phyloP scores from a whole-genome alignment of 2,113 vertebrate genomes.

The Podarcis cretensis region DNA sequence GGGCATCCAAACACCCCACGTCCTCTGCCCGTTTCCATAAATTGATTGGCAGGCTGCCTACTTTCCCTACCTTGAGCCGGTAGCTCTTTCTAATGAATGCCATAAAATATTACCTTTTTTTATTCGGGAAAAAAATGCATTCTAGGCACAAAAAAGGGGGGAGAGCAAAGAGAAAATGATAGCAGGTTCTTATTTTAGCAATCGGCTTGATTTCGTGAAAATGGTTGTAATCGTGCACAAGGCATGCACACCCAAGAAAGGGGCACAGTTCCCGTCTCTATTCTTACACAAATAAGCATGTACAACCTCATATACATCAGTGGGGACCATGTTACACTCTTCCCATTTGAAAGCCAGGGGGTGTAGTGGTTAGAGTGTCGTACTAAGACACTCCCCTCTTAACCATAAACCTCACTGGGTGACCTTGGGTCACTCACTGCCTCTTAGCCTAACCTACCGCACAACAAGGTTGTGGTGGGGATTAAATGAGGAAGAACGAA shows the following conservation, averaged over 20 bases:
- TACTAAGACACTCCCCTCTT: no score
- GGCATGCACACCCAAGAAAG: background rate
- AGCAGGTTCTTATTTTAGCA: background rate
- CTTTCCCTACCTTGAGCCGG: conserved; percentile 11
- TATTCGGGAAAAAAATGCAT: background rate
- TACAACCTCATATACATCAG: no score
- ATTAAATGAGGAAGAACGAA: no score
- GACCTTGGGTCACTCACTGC: no score
- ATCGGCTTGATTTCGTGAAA: background rate
- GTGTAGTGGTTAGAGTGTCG: no score
- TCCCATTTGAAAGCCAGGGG: no score
- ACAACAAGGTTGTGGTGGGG: no score
- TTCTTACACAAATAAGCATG: background rate
- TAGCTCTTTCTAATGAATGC: conserved; percentile 49
- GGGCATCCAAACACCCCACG: conserved; percentile 67
- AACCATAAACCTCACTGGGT: no score
- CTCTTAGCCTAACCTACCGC: no score
- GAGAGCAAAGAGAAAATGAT: background rate
- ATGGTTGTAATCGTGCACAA: background rate
- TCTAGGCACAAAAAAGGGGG: background rate
- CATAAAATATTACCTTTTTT: conserved; percentile 14
- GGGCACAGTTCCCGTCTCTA: background rate
- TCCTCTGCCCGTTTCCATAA: conserved; percentile 70
- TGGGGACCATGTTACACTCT: no score
- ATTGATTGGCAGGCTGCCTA: conserved; percentile 68